Base-by-base conservation (phyloP, 2,113 vertebrate genomes). In the Nicator chloris region DNA sequence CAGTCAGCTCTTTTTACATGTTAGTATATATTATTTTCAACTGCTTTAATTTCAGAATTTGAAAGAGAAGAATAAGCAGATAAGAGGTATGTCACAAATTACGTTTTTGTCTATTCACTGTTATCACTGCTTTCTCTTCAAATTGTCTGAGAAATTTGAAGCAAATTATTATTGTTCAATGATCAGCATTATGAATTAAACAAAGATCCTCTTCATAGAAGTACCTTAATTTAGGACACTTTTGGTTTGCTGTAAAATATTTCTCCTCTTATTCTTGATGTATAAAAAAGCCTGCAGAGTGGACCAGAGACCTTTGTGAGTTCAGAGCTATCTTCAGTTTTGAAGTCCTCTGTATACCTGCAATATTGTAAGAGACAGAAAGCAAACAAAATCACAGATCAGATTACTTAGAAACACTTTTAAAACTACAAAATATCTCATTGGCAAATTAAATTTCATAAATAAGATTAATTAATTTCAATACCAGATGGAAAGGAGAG, bases 311-410 rank as follows among this genome's bases (percentile, higher is more conserved):
- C 13, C 60, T 90, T 13, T 66, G 14, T 68, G 40, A 78, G 28
- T 64, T 81, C 3, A 8, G 37, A 81, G n/a, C n/a, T 93, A 75
- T 40, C 82, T 60, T 81, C 57, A 76, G 37, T 60, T 90, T 56
- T 53, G 18, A 93, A 95, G 94, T 90, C 88, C 76, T 75, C 47
- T 90, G 9, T 50, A 94, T 91, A 93, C 24, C 70, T 95, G 40
- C 30, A 90, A 22, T 68, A 68, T 73, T 82, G 9, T 9, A 50
- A 86, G 20, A 90, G 26, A 11, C 26, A 94, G 28, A 88, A 68
- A 66, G 90, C 15, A 78, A 63, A 44, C 4, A 63, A 90, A 83
- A 78, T 40, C n/a, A 63, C 14, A 73, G 53, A 86, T 56, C 28
- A 78, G 71, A 37, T 88, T 64, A 63, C 9, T 77, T 44, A 68